Evolutionary conservation across 1,140 invertebrate species (phyloP).

Genomic region (Gyrodactylus salaris): DNA sequence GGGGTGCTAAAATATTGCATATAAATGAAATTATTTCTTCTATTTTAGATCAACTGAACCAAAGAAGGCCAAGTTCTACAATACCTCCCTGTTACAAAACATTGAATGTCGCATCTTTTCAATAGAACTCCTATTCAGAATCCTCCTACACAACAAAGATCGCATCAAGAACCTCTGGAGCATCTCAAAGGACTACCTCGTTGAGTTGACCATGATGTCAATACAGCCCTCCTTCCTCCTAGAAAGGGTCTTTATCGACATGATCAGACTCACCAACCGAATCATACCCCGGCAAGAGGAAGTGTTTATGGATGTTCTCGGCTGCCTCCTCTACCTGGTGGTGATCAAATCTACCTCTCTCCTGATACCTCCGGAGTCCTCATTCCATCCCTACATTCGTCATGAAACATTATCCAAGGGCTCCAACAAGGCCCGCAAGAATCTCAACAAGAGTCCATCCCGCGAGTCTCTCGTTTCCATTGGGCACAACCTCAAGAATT

Average conservation of each 20-base stretch:
- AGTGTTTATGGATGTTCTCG: neutral
- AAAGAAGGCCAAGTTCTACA: too few species aligned
- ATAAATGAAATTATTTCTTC: too few species aligned
- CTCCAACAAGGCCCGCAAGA: neutral
- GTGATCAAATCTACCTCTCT: neutral
- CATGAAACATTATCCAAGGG: neutral
- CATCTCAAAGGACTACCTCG: neutral
- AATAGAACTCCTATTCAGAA: neutral
- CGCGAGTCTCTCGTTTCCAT: neutral
- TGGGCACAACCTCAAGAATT: neutral
- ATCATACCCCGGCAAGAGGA: neutral
- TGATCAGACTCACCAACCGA: neutral
- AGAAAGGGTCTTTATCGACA: neutral
- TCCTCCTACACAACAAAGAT: neutral
- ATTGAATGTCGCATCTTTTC: neutral
- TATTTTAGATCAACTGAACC: too few species aligned
- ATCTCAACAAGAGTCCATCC: neutral
- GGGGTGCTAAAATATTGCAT: too few species aligned
- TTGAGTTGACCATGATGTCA: neutral
- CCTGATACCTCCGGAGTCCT: neutral
- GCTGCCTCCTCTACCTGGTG: neutral
- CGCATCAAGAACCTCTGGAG: constrained; percentile 9
- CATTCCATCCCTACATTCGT: neutral
- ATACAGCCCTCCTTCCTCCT: neutral
- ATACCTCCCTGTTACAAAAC: neutral